Evolutionary conservation across 2,113 vertebrate species (phyloP).

Genomic region (Centrocercus urophasianus): DNA sequence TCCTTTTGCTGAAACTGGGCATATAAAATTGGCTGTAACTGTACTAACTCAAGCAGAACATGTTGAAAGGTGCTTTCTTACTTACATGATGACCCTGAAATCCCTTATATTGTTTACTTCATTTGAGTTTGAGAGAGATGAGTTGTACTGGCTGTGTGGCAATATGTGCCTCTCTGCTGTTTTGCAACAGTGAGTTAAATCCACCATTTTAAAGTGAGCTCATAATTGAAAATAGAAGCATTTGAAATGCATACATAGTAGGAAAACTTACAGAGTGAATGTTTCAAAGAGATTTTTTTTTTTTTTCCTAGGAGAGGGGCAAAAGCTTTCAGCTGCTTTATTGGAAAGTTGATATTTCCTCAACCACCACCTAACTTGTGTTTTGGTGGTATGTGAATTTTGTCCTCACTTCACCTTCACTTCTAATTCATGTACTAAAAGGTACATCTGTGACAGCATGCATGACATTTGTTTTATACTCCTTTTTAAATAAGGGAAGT

Average conservation of each 20-base stretch:
- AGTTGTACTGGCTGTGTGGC: background rate
- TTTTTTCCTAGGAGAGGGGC: no score
- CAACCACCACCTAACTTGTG: background rate
- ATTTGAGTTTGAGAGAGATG: background rate
- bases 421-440: background rate
- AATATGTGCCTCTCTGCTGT: background rate
- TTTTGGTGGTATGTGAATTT: background rate
- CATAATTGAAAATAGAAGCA: background rate
- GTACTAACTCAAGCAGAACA: background rate
- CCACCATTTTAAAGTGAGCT: constrained; percentile 17
- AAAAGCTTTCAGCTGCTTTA: background rate
- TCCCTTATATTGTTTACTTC: background rate
- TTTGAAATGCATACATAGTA: background rate
- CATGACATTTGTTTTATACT: background rate
- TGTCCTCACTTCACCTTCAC: constrained; percentile 32
- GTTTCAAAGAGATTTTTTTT: background rate
- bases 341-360: background rate
- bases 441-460: background rate
- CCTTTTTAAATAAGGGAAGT: background rate
- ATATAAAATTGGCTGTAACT: background rate
- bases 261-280: background rate
- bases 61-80: background rate
- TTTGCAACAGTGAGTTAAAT: constrained; percentile 14
- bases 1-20: background rate
- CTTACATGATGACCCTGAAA: background rate